A percentile compares a stretch with the other conserved stretches of the same genome.
Conservation (phyloP, 2,113 vertebrate genomes). For the Anas platyrhynchos region DNA sequence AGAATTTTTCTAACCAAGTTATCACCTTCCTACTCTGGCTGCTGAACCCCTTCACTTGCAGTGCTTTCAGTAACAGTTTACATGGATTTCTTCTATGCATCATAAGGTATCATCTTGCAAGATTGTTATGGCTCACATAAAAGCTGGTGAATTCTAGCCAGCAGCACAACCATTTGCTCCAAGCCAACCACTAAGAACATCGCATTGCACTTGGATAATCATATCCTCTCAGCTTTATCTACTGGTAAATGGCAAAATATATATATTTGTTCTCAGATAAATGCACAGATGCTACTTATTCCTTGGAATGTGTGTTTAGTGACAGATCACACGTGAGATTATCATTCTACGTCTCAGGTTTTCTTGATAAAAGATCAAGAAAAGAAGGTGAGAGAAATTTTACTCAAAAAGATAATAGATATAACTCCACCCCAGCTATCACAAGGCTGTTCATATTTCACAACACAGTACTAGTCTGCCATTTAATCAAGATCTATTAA, state of each 20-base stretch:
- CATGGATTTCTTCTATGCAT: background rate
- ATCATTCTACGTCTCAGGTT: background rate
- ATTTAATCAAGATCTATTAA: background rate
- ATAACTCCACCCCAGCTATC: background rate
- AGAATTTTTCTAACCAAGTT: background rate
- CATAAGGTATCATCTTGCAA: background rate
- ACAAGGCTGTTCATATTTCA: background rate
- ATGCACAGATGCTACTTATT: background rate
- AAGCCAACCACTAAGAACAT: background rate
- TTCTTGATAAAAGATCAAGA: background rate
- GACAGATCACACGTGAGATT: background rate
- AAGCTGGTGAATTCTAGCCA: background rate
- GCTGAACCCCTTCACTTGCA: background rate
- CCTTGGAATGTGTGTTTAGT: background rate
- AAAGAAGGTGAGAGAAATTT: background rate
- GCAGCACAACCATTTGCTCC: background rate
- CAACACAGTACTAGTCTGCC: background rate
- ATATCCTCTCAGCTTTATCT: background rate
- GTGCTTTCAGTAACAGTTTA: background rate
- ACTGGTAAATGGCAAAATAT: background rate
- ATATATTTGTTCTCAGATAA: background rate
- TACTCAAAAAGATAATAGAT: background rate
- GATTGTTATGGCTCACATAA: background rate
- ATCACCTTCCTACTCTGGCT: background rate
- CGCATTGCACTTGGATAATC: background rate